Percentiles rank a stretch among this genome's conserved stretches.
Evolutionary conservation across 2,797 vertebrate genomes (phyloP).

Genomic region (Poeciliopsis turneri): DNA sequence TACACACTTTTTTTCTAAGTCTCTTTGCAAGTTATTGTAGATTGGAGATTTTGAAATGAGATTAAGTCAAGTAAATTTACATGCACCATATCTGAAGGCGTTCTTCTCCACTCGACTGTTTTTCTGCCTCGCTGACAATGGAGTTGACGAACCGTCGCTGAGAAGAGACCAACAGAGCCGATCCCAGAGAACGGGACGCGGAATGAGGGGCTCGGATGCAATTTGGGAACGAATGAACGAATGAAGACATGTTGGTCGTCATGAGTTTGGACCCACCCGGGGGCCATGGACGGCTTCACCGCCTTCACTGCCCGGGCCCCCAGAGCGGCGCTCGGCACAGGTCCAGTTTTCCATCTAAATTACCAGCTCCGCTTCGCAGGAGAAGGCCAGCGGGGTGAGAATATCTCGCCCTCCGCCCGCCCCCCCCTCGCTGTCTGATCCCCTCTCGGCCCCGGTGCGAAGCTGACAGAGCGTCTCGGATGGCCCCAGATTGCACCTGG

Average conservation of each 20-base stretch:
- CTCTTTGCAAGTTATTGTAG: not conserved
- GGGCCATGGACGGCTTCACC: constrained; percentile 52
- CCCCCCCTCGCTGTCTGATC: constrained; percentile 50
- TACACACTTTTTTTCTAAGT: not conserved
- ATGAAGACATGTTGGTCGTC: constrained; percentile 69
- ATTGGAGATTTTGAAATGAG: not conserved
- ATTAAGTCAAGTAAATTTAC: not conserved
- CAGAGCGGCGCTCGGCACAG: constrained; percentile 52
- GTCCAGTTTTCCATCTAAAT: constrained; percentile 81
- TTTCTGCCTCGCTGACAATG: constrained; percentile 43
- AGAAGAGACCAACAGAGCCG: constrained; percentile 48
- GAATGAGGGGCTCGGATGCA: not conserved
- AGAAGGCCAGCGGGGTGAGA: constrained; percentile 71
- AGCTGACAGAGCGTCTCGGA: constrained; percentile 81
- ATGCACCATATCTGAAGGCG: not conserved
- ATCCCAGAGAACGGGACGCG: constrained; percentile 42
- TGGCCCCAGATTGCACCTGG: constrained; percentile 82
- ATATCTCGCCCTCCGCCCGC: constrained; percentile 46
- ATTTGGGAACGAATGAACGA: constrained; percentile 49
- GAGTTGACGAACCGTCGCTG: constrained; percentile 45
- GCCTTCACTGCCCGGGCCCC: constrained; percentile 59
- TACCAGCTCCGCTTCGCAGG: constrained; percentile 68
- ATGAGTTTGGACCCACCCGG: constrained; percentile 60
- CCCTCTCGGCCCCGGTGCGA: constrained; percentile 57
- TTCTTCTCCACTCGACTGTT: constrained; percentile 5